These are phyloP conservation scores for Gila robusta DNA, from an alignment of 2,797 vertebrate genomes.

Conservation along the genomic window DNA sequence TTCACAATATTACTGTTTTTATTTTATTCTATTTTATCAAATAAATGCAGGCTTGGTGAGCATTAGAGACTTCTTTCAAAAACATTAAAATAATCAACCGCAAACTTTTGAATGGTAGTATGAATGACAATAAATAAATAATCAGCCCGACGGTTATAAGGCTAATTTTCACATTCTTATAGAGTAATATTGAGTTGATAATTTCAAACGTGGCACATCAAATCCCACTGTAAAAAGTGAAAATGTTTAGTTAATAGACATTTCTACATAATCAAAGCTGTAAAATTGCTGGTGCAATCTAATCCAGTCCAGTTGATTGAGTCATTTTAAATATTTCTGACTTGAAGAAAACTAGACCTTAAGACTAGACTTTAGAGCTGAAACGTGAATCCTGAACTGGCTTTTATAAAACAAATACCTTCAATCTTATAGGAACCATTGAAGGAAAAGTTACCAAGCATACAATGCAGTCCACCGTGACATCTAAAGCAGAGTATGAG, in stretches of 20 bases:
- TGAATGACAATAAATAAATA: too few relatives aligned
- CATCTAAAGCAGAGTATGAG: background rate
- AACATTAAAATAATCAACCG: background rate
- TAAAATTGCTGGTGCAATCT: background rate
- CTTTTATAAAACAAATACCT: background rate
- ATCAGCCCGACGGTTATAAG: background rate
- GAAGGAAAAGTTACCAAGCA: background rate
- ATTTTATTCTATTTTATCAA: too few relatives aligned
- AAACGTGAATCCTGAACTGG: background rate
- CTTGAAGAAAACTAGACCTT: background rate
- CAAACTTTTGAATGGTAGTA: background rate
- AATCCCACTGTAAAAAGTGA: background rate
- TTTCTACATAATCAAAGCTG: background rate
- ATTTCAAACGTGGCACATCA: background rate
- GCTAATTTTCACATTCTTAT: background rate
- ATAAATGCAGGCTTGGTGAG: background rate
- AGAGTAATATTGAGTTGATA: background rate
- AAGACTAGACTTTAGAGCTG: background rate
- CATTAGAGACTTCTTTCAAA: background rate
- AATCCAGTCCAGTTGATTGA: background rate
- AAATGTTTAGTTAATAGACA: background rate
- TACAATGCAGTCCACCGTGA: background rate
- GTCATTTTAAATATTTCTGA: background rate
- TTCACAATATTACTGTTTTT: background rate
- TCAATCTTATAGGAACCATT: slow-evolving; percentile 6